These are phyloP conservation scores for Cephus runcator DNA, from an alignment of 2,888 invertebrate genomes.

Conservation along the genomic window DNA sequence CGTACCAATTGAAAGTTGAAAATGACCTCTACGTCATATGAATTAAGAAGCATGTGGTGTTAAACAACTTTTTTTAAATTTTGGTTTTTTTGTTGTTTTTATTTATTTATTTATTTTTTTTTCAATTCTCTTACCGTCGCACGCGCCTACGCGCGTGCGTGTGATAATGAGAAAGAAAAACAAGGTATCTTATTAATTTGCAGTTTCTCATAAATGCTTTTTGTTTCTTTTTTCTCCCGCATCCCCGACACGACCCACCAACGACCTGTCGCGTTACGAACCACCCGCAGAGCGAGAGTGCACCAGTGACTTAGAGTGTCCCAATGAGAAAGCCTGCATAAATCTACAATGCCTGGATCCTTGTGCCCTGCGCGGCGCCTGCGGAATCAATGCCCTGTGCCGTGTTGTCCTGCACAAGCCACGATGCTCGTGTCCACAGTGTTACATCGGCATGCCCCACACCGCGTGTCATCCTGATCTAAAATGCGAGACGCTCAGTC, in stretches of 20 bases:
- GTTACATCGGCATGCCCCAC: constrained; percentile 85
- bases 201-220: constrained; percentile 86
- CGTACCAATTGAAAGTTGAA: constrained; percentile 6
- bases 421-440: constrained; percentile 88
- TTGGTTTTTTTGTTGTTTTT: background rate
- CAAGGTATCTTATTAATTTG: constrained; percentile 73
- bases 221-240: constrained; percentile 70
- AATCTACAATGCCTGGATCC: constrained; percentile 92
- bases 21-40: constrained; percentile 34
- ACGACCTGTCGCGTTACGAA: constrained; percentile 18
- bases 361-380: constrained; percentile 87
- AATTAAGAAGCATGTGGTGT: constrained; percentile 71
- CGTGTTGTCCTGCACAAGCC: constrained; percentile 86
- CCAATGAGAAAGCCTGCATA: constrained; percentile 91
- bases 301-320: constrained; percentile 90
- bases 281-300: constrained; percentile 82
- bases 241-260: constrained; percentile 45
- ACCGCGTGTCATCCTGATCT: constrained; percentile 83
- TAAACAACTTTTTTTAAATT: constrained; percentile 72
- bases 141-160: constrained; percentile 1
- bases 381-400: constrained; percentile 90
- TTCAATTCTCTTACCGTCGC: background rate
- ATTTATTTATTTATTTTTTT: background rate
- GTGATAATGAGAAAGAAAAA: background rate
- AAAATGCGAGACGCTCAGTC: constrained; percentile 75